Evolutionary conservation across 2,113 vertebrate genomes (phyloP).

Genomic region (Stegostoma tigrinum): DNA sequence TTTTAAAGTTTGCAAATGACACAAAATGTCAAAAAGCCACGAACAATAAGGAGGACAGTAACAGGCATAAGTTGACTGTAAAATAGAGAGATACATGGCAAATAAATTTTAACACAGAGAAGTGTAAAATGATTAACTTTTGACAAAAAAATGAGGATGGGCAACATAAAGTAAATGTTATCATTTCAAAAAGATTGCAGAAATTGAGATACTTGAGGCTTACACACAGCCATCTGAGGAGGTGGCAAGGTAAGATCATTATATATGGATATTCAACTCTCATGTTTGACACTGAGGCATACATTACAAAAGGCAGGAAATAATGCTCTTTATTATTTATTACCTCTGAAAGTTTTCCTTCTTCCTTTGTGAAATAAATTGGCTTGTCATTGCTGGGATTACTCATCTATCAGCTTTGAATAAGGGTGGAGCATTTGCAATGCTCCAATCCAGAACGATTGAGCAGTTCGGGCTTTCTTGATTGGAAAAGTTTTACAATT

Average conservation of each 20-base stretch:
- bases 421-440: not conserved
- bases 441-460: too few relatives aligned
- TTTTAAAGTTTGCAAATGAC: not conserved
- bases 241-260: too few relatives aligned
- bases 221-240: not conserved
- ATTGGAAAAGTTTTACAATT: too few relatives aligned
- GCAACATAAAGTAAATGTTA: not conserved
- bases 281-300: too few relatives aligned
- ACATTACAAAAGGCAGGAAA: too few relatives aligned
- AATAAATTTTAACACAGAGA: not conserved
- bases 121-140: not conserved
- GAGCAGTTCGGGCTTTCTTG: too few relatives aligned
- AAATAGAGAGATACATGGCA: not conserved
- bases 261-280: too few relatives aligned
- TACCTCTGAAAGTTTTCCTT: too few relatives aligned
- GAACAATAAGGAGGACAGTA: not conserved
- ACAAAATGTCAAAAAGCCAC: not conserved
- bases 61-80: not conserved
- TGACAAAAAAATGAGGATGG: too few relatives aligned
- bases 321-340: too few relatives aligned
- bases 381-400: not conserved
- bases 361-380: not conserved
- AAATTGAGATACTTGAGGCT: not conserved
- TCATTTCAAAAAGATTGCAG: not conserved
- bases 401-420: not conserved